Base-by-base conservation (phyloP, 2,888 invertebrate genomes). In the Ferrisia virgata region DNA sequence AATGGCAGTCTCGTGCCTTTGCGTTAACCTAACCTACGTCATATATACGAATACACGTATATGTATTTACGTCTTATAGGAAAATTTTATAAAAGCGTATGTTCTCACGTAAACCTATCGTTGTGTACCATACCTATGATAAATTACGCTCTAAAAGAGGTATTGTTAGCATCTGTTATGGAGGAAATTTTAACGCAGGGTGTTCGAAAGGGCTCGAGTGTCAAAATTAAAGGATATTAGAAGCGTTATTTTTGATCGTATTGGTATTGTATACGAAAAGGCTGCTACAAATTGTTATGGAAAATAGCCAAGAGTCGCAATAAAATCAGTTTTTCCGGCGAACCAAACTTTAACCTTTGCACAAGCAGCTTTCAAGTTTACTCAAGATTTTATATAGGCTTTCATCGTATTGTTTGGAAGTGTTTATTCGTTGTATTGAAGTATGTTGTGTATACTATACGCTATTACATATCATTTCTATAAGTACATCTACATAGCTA, bases 241-340 rank as follows among this genome's bases (percentile, higher is more conserved):
- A 72, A 72, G 31, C 33, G 18, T 18, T 36, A 72, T 72, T 72
- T 72, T 72, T 72, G 22, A 28, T 36, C 18, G 72, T 18, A 72
- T 11, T 4, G 25, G 18, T 18, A n/a, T 25, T 11, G 28, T 28
- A 25, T 64, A 33, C 28, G 18, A 72, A 36, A 36, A 18, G 64
- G 36, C 31, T 18, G 36, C 31, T 28, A 72, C 36, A 36, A 72
- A 72, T 72, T 72, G 72, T 72, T 72, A 72, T 72, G 72, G 72
- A 72, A 72, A 72, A 72, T 36, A 72, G 31, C 72, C 72, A 72
- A 72, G 28, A 72, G 31, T 36, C 33, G 33, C 33, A 36, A 72
- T 72, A 36, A 72, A 72, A 72, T 72, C 72, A 36, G 36, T 72
- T 72, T 72, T 72, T 72, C 72, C 72, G 33, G 72, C 36, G 18